Conservation (phyloP, 2,888 invertebrate genomes). For the Thereva nobilitata region DNA sequence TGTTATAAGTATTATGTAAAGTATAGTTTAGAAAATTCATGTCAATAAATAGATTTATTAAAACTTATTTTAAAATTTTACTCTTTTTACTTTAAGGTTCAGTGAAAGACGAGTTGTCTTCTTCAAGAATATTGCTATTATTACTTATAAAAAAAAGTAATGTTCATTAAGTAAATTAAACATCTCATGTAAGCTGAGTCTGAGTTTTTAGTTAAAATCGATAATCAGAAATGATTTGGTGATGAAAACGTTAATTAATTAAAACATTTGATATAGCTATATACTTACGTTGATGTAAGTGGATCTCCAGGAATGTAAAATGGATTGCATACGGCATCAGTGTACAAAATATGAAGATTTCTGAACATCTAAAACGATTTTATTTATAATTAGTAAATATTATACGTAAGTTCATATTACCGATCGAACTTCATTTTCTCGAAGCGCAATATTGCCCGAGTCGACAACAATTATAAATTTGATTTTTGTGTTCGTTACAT, state of each 20-base stretch:
- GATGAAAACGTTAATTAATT: conserved; percentile 27
- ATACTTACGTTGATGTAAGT: conserved; percentile 78
- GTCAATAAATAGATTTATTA: too few species aligned
- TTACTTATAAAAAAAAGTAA: too few species aligned
- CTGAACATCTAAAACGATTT: conserved; percentile 72
- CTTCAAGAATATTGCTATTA: too few species aligned
- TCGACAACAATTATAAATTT: conserved; percentile 93
- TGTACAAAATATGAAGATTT: conserved; percentile 88
- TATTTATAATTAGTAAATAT: neutral
- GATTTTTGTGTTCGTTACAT: conserved; percentile 95
- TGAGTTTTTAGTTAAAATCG: conserved; percentile 12
- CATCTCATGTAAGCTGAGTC: too few species aligned
- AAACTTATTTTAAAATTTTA: too few species aligned
- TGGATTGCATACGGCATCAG: conserved; percentile 94
- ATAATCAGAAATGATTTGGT: neutral
- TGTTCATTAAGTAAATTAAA: too few species aligned
- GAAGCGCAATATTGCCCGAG: conserved; percentile 80
- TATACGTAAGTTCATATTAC: conserved; percentile 58
- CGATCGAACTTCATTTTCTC: conserved; percentile 93
- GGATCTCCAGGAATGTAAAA: conserved; percentile 93
- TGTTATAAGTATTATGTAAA: too few species aligned
- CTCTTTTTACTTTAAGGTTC: too few species aligned
- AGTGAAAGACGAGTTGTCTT: too few species aligned
- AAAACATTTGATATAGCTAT: neutral
- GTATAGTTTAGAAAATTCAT: too few species aligned